These are phyloP conservation scores for Aphis craccivora DNA, from an alignment of 1,140 invertebrate species.

Conservation along the genomic window DNA sequence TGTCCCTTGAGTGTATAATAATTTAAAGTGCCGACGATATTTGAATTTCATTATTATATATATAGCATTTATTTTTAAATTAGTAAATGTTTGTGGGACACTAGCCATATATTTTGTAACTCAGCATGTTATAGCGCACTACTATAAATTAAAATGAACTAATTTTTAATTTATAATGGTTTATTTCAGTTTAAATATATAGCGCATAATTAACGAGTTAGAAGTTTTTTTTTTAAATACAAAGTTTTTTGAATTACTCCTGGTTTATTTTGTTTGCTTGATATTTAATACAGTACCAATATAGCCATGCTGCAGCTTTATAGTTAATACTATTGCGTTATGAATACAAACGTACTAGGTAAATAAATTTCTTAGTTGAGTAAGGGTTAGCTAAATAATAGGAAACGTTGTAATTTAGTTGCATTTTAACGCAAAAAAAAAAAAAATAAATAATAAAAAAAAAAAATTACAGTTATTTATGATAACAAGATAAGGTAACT, in stretches of 20 bases:
- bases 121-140: background rate
- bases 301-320: background rate
- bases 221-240: background rate
- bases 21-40: background rate
- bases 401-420: background rate
- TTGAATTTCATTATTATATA: background rate
- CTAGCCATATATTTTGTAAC: background rate
- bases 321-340: background rate
- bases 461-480: background rate
- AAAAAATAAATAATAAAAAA: background rate
- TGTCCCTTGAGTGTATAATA: background rate
- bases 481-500: background rate
- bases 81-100: background rate
- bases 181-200: background rate
- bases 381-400: background rate
- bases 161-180: background rate
- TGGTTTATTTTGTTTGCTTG: background rate
- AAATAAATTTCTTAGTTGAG: background rate
- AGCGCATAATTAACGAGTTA: background rate
- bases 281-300: background rate
- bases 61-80: background rate
- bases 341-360: background rate
- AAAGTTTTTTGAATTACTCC: background rate
- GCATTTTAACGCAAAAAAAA: background rate
- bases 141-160: background rate